Evolutionary conservation across 2,797 vertebrate genomes (phyloP), one percentile per base, ranked within the genome.

Genomic region (Carduelis carduelis): DNA sequence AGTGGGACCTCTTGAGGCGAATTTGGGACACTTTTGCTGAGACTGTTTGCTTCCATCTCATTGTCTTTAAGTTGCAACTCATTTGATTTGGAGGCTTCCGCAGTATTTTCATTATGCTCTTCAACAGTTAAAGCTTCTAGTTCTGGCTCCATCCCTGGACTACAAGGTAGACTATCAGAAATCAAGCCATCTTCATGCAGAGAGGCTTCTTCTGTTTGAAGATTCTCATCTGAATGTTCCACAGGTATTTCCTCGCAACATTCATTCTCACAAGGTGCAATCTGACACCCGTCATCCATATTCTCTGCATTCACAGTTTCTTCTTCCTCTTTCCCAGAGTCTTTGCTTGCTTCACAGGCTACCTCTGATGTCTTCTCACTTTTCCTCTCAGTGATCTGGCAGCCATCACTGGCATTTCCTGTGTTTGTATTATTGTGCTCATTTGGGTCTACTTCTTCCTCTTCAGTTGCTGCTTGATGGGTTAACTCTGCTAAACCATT

Each of bases 211-310:
- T 98, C 96, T 4, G 52, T 94, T 35, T 93, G 94, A 55, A 97
- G 91, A 80, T 87, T 80, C 60, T 92, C 90, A 12, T 89, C 90
- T 82, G 88, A 93, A 41, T 87, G 77, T 55, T 87, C 83, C 18
- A 84, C 19, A 22, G 80, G 44, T 17, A 95, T 46, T 19, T 97
- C 96, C 5, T 98, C 95, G 64, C 21, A 8, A n/a, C 64, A 56
- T 39, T 97, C 95, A 8, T 87, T 96, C 66, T 98, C 97, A 34
- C 90, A 97, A 60, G 94, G 95, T 82, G 96, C 50, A 64, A 94
- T 97, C 15, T 97, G 97, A 83, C 95, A 97, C 60, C 80, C 91
- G 8, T 97, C 96, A 83, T 97, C 96, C 1, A 44, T 64, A 30
- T 61, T 65, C 17, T 98, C 96, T 8, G 87, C 82, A 57, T 87